Evolutionary conservation across 2,797 vertebrate genomes (phyloP).

Genomic region (Cacajao melanocephalus): DNA sequence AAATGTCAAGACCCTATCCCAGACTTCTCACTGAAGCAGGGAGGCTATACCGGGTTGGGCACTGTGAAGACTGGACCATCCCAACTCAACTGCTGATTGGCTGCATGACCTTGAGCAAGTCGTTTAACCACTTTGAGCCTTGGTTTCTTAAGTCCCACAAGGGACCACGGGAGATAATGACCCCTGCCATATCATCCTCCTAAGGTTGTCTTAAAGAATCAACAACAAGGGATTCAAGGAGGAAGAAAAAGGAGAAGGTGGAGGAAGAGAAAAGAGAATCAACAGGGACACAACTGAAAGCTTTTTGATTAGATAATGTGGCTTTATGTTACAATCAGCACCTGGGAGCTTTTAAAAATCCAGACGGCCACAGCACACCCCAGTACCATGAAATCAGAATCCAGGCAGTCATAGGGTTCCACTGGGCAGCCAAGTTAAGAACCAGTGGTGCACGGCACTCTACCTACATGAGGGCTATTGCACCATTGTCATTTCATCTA

Average conservation of each 20-base stretch:
- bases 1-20: not conserved
- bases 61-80: not conserved
- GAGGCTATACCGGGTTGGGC: not conserved
- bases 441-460: not conserved
- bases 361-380: accelerated
- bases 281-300: not conserved
- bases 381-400: not conserved
- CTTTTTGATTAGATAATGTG: not conserved
- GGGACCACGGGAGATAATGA: not conserved
- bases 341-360: not conserved
- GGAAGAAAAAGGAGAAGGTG: not conserved
- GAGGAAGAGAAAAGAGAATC: not conserved
- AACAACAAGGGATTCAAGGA: not conserved
- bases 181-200: not conserved
- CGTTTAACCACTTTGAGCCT: not conserved
- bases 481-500: not conserved
- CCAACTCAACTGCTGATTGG: not conserved
- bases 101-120: not conserved
- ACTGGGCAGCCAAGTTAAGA: not conserved
- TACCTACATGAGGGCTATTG: accelerated
- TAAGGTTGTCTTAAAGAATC: not conserved
- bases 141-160: not conserved
- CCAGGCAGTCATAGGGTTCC: not conserved
- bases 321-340: not conserved
- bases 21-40: not conserved